Conservation (phyloP, 1,140 invertebrate species). For the Pseudomyrmex concolor region DNA sequence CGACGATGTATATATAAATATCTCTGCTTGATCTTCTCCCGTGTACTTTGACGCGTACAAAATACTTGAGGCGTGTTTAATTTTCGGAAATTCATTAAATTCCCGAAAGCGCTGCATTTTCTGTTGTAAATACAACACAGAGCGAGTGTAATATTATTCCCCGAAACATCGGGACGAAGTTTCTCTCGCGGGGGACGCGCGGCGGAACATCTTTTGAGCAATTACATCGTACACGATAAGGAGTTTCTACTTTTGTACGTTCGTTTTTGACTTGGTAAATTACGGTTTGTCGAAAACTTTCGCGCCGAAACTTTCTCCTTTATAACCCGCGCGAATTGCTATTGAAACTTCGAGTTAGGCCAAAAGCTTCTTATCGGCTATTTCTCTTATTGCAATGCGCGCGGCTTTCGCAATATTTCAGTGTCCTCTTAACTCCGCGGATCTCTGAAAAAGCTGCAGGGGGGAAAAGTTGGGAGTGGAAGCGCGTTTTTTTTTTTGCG, state of each 20-base stretch:
- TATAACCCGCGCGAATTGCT: conserved; percentile 67
- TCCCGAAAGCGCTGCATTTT: background rate
- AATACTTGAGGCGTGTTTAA: background rate
- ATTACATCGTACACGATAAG: conserved; percentile 54
- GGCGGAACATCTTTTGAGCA: conserved; percentile 53
- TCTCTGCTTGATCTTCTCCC: background rate
- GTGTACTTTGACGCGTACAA: background rate
- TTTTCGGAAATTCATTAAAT: background rate
- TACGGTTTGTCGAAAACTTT: conserved; percentile 64
- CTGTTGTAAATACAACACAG: conserved; percentile 1
- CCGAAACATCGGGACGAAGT: conserved; percentile 48
- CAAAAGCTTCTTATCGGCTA: conserved; percentile 70
- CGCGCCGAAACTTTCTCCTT: conserved; percentile 60
- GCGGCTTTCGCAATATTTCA: conserved; percentile 67
- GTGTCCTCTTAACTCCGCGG: conserved; percentile 44
- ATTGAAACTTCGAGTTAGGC: conserved; percentile 67
- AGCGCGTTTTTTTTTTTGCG: background rate
- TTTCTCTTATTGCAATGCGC: conserved; percentile 72
- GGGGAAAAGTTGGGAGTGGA: conserved; percentile 30
- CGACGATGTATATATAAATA: background rate
- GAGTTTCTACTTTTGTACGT: conserved; percentile 44
- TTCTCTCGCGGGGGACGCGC: background rate
- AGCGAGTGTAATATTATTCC: conserved; percentile 5
- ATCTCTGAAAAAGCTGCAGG: conserved; percentile 39
- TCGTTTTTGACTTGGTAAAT: conserved; percentile 53